Conservation (phyloP, 2,113 vertebrate species). For the Ctenomys sociabilis region DNA sequence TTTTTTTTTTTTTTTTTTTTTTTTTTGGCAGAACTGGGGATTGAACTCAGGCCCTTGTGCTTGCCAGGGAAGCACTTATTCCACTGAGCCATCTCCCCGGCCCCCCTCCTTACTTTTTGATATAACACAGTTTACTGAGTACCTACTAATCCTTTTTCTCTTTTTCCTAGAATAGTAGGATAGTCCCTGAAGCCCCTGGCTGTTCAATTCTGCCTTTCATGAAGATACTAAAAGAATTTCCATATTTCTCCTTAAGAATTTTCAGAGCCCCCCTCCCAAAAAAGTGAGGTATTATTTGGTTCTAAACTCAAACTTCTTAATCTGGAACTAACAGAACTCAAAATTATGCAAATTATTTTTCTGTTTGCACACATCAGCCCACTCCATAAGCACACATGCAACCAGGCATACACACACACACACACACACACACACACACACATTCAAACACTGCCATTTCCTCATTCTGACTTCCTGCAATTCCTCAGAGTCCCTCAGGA, state of each 20-base stretch:
- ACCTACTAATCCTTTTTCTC: not conserved
- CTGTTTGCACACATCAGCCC: not conserved
- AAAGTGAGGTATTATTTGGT: not conserved
- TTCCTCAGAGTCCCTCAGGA: not conserved
- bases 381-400: accelerated
- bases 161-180: constrained; percentile 42
- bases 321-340: not conserved
- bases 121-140: constrained; percentile 7
- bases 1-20: no score
- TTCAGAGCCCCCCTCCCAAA: not conserved
- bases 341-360: not conserved
- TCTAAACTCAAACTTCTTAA: constrained; percentile 19
- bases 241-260: not conserved
- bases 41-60: no score
- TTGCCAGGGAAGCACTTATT: no score
- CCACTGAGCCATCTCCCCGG: no score
- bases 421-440: accelerated
- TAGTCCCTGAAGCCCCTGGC: not conserved
- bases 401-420: accelerated
- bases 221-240: not conserved
- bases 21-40: no score
- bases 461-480: not conserved
- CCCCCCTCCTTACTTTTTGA: not conserved
- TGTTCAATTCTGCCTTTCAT: not conserved
- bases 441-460: not conserved